These are phyloP conservation scores for Dasyornis broadbenti DNA, from an alignment of 2,113 vertebrate genomes.

Conservation along the genomic window DNA sequence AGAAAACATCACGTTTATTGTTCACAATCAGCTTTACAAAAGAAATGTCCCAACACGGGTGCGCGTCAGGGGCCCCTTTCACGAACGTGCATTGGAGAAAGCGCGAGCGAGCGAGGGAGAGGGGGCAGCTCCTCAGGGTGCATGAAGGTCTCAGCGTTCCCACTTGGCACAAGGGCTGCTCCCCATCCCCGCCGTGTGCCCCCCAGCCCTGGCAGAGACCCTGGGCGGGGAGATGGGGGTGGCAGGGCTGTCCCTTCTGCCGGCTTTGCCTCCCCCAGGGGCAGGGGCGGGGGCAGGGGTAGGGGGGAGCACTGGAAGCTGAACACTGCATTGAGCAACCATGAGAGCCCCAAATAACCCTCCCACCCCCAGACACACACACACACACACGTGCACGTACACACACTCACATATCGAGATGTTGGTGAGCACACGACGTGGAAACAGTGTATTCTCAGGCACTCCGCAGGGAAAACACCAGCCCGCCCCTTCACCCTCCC, in stretches of 20 bases:
- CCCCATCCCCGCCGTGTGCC: fast-evolving
- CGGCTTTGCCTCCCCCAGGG: fast-evolving
- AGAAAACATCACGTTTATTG: conserved; percentile 76
- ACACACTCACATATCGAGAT: background rate
- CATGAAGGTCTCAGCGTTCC: conserved; percentile 39
- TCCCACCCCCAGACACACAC: background rate
- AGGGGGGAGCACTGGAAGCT: conserved; percentile 27
- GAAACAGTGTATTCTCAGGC: conserved; percentile 23
- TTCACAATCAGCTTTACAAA: conserved; percentile 75
- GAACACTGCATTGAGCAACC: conserved; percentile 14
- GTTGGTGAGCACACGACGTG: background rate
- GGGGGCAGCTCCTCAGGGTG: background rate
- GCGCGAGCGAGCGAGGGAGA: background rate
- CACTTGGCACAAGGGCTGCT: background rate
- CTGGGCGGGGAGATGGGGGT: fast-evolving
- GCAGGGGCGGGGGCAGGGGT: background rate
- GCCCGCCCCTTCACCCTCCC: background rate
- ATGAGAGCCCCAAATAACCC: background rate
- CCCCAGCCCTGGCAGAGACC: background rate
- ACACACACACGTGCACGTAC: background rate
- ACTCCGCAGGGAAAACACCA: background rate
- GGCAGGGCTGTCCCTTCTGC: background rate
- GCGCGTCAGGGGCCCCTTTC: conserved; percentile 2
- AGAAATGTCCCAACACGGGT: conserved; percentile 33
- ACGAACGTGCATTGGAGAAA: conserved; percentile 63